Base-by-base conservation (phyloP, 1,140 invertebrate species). In the Diorhabda sublineata region DNA sequence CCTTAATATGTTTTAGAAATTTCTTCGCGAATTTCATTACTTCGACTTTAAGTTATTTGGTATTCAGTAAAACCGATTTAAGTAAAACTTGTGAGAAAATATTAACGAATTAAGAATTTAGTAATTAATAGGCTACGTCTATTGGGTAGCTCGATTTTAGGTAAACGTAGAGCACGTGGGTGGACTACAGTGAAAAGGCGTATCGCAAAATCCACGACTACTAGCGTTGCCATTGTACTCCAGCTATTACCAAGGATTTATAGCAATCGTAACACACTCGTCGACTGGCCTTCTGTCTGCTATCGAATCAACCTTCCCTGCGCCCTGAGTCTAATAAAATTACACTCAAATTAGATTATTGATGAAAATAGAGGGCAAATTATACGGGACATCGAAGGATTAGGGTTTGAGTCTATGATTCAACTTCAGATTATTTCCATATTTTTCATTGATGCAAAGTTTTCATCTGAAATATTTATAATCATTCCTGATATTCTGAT, bases 221-320 rank as follows among this genome's bases (percentile, higher is more conserved):
- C 75, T 74, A 73, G 67, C 74, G 64, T 67, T 78, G 74, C 70
- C 76, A 76, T 78, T 78, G 76, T 78, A 75, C 67, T 76, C 69
- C 60, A 75, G 75, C 76, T 78, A 78, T 78, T 78, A 77, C 73
- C 70, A 75, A 76, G 62, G 76, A 78, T 78, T 78, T 78, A 78
- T 78, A 74, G 76, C 75, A 76, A 74, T 76, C 73, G 71, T 75
- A 78, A 76, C 74, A 73, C 69, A 70, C 56, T 70, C 66, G 66
- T 68, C 67, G 45, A 64, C 67, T 71, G 69, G 61, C 69, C 61
- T 61, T 67, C 68, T 61, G 66, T 73, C 68, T 71, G 68, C 69
- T 63, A 68, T 58, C 69, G 62, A 58, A 66, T 66, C 64, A 66
- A 66, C 64, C 56, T 66, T 66, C 56, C 64, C 64, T 26, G 26